Base-by-base conservation (phyloP, 2,888 invertebrate species). In the Labia minor region DNA sequence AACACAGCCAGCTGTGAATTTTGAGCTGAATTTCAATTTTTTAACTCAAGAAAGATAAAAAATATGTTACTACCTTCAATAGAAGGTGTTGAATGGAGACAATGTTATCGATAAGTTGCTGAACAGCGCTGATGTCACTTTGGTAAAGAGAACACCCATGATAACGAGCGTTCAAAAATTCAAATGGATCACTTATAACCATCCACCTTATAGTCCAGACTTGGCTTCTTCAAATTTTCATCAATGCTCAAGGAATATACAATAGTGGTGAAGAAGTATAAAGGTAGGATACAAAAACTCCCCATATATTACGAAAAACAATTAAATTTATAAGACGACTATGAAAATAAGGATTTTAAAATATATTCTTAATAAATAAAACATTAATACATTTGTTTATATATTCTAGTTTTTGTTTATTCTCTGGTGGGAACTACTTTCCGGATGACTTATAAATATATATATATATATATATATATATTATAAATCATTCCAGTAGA, bases 51-150 rank as follows among this genome's bases (percentile, higher is more conserved):
- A 63, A 63, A 63, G 1, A 26, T 63, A 19, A 19, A 19, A 16
- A n/a, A 18, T 10, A n/a, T n/a, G n/a, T 21, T 63, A 63, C 21
- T 64, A 64, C 21, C 16, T 11, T 14, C 64, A 64, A 64, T 19
- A 21, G 26, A 64, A 64, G 64, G 19, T 18, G 19, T 19, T 64
- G 26, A 21, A 64, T 64, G 64, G 21, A 21, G 64, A 64, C 26
- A 64, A 18, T 64, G 64, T 64, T 21, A 64, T 64, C n/a, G 26
- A 26, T 8, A 16, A 64, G 64, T 64, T 18, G 63, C 16, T 18
- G 6, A n/a, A 21, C 14, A 26, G 19, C n/a, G 63, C 1, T 10
- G 1, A 3, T 8, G 6, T 11, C 6, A 33, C 33, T 33, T 33
- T 6, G 33, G 33, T 6, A 33, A 11, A 33, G 33, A 33, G 33